These are phyloP conservation scores for Ellobium chinense DNA, from an alignment of 2,888 invertebrate genomes.

Conservation along the genomic window DNA sequence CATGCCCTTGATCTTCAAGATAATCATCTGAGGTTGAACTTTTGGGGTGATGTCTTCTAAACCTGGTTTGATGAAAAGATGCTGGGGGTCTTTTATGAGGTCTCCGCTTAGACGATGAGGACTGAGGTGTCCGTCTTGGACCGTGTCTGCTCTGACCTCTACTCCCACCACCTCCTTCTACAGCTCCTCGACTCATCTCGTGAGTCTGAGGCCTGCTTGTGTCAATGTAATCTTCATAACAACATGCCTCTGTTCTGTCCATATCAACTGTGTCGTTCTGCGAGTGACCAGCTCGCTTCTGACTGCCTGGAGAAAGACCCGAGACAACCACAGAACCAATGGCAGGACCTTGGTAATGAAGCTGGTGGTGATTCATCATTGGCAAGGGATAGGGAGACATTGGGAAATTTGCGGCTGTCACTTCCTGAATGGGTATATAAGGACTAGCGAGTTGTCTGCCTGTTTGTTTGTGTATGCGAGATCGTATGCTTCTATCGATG, in stretches of 20 bases:
- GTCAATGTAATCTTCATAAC: constrained; percentile 64
- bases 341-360: neutral
- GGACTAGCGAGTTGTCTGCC: constrained; percentile 33
- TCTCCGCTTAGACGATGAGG: neutral
- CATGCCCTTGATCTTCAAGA: too few relatives aligned
- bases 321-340: neutral
- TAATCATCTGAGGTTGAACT: too few relatives aligned
- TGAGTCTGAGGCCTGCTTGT: constrained; percentile 50
- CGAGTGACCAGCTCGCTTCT: neutral
- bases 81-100: neutral
- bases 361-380: neutral
- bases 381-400: neutral
- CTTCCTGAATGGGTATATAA: constrained; percentile 1
- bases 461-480: constrained; percentile 18
- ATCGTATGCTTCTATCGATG: constrained; percentile 34
- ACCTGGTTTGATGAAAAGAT: neutral
- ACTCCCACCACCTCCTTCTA: neutral
- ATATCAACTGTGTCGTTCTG: constrained; percentile 42
- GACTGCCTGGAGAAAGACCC: neutral
- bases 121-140: neutral
- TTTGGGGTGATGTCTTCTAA: too few relatives aligned
- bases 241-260: constrained; percentile 58
- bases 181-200: neutral
- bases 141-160: neutral
- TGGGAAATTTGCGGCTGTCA: neutral